Conservation (phyloP, 2,888 invertebrate species). For the Oxycera nigricornis region DNA sequence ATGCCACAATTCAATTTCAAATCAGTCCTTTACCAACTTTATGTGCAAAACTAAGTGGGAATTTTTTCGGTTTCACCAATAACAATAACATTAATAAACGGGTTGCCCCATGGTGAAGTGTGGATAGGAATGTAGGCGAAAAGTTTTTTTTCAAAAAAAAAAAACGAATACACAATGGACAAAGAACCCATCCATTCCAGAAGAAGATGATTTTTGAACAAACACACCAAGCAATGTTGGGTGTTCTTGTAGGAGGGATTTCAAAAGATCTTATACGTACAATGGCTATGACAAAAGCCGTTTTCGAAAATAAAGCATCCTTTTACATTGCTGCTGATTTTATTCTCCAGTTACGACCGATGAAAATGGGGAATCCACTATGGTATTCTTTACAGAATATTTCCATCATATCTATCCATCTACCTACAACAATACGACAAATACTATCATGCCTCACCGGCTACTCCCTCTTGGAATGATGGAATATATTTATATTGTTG, state of each 20-base stretch:
- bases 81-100: not conserved
- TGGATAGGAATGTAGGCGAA: not conserved
- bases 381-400: constrained; percentile 24
- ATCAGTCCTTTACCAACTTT: too few relatives aligned
- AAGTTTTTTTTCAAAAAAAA: not conserved
- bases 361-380: constrained; percentile 13
- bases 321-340: constrained; percentile 34
- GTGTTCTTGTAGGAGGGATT: constrained; percentile 21
- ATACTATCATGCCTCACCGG: constrained; percentile 12
- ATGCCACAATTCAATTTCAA: too few relatives aligned
- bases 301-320: constrained; percentile 38
- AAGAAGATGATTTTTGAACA: not conserved
- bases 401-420: constrained; percentile 18
- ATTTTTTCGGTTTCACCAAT: not conserved
- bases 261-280: constrained; percentile 11
- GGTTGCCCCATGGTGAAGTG: not conserved
- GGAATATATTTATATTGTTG: constrained; percentile 36
- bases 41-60: not conserved
- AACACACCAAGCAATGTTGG: not conserved
- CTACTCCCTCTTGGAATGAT: not conserved
- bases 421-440: constrained; percentile 16
- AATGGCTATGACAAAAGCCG: constrained; percentile 10
- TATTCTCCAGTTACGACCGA: constrained; percentile 29
- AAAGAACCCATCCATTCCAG: constrained; percentile 6
- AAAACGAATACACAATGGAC: constrained; percentile 17